Conservation (phyloP, 2,113 vertebrate species). For the Panurus biarmicus region DNA sequence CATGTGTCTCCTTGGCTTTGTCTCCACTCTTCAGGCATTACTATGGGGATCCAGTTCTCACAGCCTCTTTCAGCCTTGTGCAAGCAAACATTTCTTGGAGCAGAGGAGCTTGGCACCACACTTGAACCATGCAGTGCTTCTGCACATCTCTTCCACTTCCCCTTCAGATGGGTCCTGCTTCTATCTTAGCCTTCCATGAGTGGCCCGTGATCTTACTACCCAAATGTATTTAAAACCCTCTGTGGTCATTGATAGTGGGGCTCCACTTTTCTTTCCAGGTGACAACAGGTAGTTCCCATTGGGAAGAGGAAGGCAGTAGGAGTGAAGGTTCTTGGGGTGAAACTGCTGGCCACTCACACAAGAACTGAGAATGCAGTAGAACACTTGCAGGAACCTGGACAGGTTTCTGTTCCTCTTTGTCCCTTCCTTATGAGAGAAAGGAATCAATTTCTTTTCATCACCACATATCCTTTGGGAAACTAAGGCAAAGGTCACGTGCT, state of each 20-base stretch:
- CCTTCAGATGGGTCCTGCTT: background rate
- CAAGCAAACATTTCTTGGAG: background rate
- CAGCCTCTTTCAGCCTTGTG: background rate
- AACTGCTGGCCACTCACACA: background rate
- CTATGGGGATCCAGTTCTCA: background rate
- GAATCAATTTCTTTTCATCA: background rate
- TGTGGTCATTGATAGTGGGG: background rate
- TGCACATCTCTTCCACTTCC: background rate
- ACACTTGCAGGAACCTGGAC: background rate
- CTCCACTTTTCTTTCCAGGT: background rate
- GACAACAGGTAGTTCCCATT: background rate
- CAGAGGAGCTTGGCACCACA: background rate
- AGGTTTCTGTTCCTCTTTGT: background rate
- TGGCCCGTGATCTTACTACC: background rate
- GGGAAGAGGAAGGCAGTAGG: background rate
- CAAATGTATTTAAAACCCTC: background rate
- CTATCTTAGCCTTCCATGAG: background rate
- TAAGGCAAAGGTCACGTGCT: background rate
- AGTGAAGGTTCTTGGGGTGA: accelerated
- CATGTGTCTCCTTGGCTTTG: background rate
- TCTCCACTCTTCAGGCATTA: background rate
- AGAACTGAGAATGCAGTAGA: background rate
- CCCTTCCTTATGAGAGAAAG: background rate
- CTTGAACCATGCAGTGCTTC: accelerated
- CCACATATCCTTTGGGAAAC: background rate